These are phyloP conservation scores for Venusia cambrica DNA, from an alignment of 2,888 invertebrate genomes.

Conservation along the genomic window DNA sequence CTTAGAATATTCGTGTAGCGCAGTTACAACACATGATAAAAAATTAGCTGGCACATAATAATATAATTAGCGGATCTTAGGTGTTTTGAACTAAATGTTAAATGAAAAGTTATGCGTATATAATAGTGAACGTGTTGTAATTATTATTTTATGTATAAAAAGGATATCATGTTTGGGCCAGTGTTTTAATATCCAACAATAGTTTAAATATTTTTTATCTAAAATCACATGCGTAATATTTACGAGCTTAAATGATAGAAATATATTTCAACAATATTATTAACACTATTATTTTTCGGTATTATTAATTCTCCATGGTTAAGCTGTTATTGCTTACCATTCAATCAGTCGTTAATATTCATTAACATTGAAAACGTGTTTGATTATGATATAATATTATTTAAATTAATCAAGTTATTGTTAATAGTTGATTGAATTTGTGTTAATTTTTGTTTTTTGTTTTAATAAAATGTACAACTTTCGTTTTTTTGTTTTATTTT, in stretches of 20 bases:
- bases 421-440: constrained; percentile 29
- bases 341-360: constrained; percentile 33
- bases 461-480: constrained; percentile 56
- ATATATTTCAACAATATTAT: too few relatives aligned
- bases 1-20: constrained; percentile 57
- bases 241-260: too few relatives aligned
- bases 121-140: constrained; percentile 22
- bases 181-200: constrained; percentile 13
- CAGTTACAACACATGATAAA: constrained; percentile 55
- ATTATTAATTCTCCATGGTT: constrained; percentile 43
- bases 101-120: constrained; percentile 23
- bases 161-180: constrained; percentile 18
- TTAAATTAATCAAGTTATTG: constrained; percentile 5
- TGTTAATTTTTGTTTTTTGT: constrained; percentile 38
- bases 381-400: constrained; percentile 1
- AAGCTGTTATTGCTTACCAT: constrained; percentile 5
- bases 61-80: constrained; percentile 59
- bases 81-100: constrained; percentile 44
- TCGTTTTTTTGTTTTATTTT: constrained; percentile 49
- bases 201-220: constrained; percentile 3
- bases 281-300: constrained; percentile 19
- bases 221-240: constrained; percentile 3
- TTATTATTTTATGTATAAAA: constrained; percentile 11
- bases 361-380: constrained; percentile 18
- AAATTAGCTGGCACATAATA: constrained; percentile 66